phyloP scores from a whole-genome alignment of 2,888 invertebrate genomes.

The Drosophila eohydei region DNA sequence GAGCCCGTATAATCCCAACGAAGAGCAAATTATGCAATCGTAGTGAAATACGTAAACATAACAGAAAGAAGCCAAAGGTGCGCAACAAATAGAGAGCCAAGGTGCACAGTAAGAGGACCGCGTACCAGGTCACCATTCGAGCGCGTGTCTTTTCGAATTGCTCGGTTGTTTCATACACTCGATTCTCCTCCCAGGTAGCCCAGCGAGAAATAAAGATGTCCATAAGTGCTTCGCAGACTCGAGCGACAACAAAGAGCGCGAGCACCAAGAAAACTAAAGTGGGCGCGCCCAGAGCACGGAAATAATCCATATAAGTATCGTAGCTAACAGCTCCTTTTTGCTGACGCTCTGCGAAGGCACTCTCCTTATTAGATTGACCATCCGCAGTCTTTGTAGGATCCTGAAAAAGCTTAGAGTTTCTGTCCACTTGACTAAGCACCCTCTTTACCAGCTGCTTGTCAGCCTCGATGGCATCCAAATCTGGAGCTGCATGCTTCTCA shows the following conservation, averaged over 20 bases:
- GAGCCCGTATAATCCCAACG: constrained; percentile 88
- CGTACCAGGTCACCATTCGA: constrained; percentile 76
- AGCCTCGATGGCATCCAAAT: constrained; percentile 71
- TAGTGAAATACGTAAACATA: constrained; percentile 91
- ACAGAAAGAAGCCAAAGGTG: constrained; percentile 88
- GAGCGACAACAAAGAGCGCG: constrained; percentile 86
- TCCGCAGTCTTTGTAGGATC: constrained; percentile 12
- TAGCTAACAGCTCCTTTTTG: constrained; percentile 88
- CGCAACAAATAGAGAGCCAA: constrained; percentile 86
- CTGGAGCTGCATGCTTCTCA: constrained; percentile 84
- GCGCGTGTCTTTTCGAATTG: constrained; percentile 58
- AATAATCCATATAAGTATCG: constrained; percentile 86
- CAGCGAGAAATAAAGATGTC: constrained; percentile 92
- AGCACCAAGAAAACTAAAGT: constrained; percentile 73
- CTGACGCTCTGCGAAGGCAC: constrained; percentile 85
- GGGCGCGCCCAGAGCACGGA: constrained; percentile 86
- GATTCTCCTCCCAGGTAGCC: constrained; percentile 84
- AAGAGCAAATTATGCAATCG: constrained; percentile 92
- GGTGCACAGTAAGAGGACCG: constrained; percentile 70
- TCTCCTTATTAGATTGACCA: constrained; percentile 28
- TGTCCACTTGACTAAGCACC: constrained; percentile 75
- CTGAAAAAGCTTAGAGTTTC: constrained; percentile 61
- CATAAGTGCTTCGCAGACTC: constrained; percentile 88
- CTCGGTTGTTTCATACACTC: constrained; percentile 26
- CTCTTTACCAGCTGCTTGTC: constrained; percentile 70